These are phyloP conservation scores for Capitella teleta DNA, from an alignment of 1,140 invertebrate species.

Conservation along the genomic window DNA sequence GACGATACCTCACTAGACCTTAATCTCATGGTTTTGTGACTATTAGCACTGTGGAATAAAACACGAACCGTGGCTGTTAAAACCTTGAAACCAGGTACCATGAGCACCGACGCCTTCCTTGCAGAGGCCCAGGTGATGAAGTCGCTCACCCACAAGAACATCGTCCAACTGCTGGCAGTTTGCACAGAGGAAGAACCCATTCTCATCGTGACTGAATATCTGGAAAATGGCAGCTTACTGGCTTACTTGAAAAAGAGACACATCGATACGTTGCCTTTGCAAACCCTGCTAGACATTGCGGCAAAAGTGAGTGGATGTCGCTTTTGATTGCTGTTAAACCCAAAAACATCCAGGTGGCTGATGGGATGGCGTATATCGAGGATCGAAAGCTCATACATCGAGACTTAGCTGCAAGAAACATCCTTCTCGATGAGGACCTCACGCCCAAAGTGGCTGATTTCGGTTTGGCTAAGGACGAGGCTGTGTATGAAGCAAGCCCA, in stretches of 20 bases:
- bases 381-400: conserved; percentile 97
- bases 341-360: conserved; percentile 96
- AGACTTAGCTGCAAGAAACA: conserved; percentile 61
- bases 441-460: conserved; percentile 86
- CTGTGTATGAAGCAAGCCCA: no score
- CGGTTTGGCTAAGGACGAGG: conserved; percentile 88
- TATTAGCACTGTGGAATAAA: conserved; percentile 92
- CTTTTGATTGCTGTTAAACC: no score
- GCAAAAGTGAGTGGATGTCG: no score
- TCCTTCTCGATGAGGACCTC: conserved; percentile 88
- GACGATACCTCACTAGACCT: no score
- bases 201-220: conserved; percentile 80
- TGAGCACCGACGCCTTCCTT: conserved; percentile 97
- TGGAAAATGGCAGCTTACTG: conserved; percentile 90
- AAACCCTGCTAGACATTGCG: conserved; percentile 93
- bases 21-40: no score
- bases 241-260: conserved; percentile 52
- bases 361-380: conserved; percentile 98
- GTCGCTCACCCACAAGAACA: conserved; percentile 78
- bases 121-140: conserved; percentile 99
- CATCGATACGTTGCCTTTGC: no score
- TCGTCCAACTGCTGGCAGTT: conserved; percentile 95
- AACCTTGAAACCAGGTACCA: conserved; percentile 86
- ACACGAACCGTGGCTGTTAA: conserved; percentile 98
- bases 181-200: conserved; percentile 96